These are phyloP conservation scores for Perithous albicinctus DNA, from an alignment of 2,888 invertebrate species.

Conservation along the genomic window DNA sequence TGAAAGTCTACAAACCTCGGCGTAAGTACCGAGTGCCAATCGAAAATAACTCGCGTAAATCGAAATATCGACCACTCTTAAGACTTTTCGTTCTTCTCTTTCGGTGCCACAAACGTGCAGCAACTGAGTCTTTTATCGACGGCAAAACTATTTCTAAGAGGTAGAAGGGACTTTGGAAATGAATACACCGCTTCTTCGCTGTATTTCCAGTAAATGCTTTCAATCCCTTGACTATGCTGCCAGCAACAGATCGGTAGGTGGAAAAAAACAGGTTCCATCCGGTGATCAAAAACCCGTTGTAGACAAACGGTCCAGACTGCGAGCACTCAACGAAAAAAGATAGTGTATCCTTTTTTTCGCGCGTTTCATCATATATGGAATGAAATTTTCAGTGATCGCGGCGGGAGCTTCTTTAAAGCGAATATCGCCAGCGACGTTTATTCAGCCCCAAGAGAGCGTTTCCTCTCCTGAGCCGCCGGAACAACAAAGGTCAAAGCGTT, in stretches of 20 bases:
- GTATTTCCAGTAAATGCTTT: neutral
- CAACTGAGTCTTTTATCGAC: neutral
- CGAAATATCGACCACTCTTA: slow-evolving; percentile 41
- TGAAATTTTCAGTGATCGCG: slow-evolving; percentile 10
- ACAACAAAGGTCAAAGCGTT: slow-evolving; percentile 39
- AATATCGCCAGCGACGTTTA: slow-evolving; percentile 35
- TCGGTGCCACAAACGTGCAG: neutral
- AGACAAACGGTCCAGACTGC: neutral
- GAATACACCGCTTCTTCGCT: slow-evolving; percentile 2
- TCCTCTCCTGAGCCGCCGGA: neutral
- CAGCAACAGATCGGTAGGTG: neutral
- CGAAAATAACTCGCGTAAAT: slow-evolving; percentile 47
- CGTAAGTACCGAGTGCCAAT: slow-evolving; percentile 7
- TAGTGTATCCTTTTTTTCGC: neutral
- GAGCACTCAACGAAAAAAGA: slow-evolving; percentile 9
- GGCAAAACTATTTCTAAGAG: slow-evolving; percentile 24
- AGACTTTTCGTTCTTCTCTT: slow-evolving; percentile 1
- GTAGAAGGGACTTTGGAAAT: neutral
- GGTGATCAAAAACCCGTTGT: slow-evolving; percentile 30
- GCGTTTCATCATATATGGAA: neutral
- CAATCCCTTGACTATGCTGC: neutral
- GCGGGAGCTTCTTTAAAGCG: slow-evolving; percentile 20
- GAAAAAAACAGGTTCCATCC: slow-evolving; percentile 5
- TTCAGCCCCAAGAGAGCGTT: slow-evolving; percentile 40
- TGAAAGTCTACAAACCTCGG: slow-evolving; percentile 18